Evolutionary conservation across 1,140 invertebrate genomes (phyloP), one percentile per base, ranked within the genome.

Genomic region (Bursaphelenchus mucronatus): DNA sequence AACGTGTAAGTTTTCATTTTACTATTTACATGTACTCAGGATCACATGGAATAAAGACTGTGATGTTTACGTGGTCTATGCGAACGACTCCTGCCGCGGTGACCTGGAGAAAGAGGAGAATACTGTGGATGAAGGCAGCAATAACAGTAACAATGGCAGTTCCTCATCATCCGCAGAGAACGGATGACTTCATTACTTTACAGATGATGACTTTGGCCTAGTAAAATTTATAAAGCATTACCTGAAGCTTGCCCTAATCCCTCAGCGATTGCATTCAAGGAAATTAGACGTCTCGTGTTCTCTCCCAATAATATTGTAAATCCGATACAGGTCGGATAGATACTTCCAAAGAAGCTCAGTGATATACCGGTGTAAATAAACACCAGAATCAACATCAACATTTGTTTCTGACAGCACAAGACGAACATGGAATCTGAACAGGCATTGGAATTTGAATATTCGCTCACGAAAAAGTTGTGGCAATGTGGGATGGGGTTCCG

Each of bases 351-450:
- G 43, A 75, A 75, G 21, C 61, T 65, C 39, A 76, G 63, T 62
- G 69, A 64, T 10, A 76, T 66, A 8, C 75, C 75, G 9, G 73
- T 74, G 52, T 76, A 79, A 13, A 63, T 55, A 61, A 76, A 76
- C 0, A 61, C 61, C 15, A 79, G 9, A 9, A 46, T 46, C 46
- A 76, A 41, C 19, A 73, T 50, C 17, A 63, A 40, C 76, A 76
- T 79, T 46, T 58, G 21, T 39, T n/a, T n/a, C 39, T 55, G 13
- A n/a, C 13, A 4, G 6, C 54, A 55, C 54, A 55, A 44, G 1
- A 15, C n/a, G 4, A 44, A 21, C n/a, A 39, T 55, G 13, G 54
- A 55, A 1, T n/a, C 54, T 55, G 54, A n/a, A 55, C 4, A 44
- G 39, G n/a, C 4, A 44, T 5, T 44, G 3, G 15, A 17, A 15